These are phyloP conservation scores for Drosophila putrida DNA, from an alignment of 2,888 invertebrate genomes.

Conservation along the genomic window DNA sequence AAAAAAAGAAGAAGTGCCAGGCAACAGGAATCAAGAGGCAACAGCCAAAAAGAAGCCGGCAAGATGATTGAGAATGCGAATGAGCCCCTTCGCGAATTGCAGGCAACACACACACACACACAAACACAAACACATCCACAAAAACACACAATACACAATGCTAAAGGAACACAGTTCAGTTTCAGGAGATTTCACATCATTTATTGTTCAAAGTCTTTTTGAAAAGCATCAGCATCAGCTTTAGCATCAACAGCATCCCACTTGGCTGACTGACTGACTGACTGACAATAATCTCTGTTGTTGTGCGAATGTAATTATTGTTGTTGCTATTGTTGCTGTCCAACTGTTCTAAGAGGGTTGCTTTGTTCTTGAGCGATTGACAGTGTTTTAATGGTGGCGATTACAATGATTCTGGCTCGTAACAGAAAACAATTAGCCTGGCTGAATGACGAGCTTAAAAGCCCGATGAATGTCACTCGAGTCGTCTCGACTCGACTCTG, in stretches of 20 bases:
- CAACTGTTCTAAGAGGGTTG: constrained; percentile 47
- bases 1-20: constrained; percentile 41
- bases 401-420: constrained; percentile 61
- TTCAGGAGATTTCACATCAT: constrained; percentile 74
- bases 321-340: constrained; percentile 35
- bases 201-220: constrained; percentile 70
- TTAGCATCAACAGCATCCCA: constrained; percentile 51
- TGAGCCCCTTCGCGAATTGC: constrained; percentile 59
- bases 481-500: background rate
- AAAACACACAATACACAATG: constrained; percentile 13
- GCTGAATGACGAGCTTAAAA: constrained; percentile 41
- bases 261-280: constrained; percentile 69
- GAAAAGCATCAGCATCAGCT: constrained; percentile 58
- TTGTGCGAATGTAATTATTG: constrained; percentile 64
- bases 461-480: constrained; percentile 44
- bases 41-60: constrained; percentile 24
- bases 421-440: constrained; percentile 62
- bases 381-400: constrained; percentile 73
- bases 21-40: constrained; percentile 51
- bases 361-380: constrained; percentile 52
- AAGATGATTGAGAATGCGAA: constrained; percentile 38
- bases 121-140: constrained; percentile 11
- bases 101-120: constrained; percentile 26
- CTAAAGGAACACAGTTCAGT: constrained; percentile 31
- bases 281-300: constrained; percentile 69